Evolutionary conservation across 2,797 vertebrate genomes (phyloP).

Genomic region (Trachops cirrhosus): DNA sequence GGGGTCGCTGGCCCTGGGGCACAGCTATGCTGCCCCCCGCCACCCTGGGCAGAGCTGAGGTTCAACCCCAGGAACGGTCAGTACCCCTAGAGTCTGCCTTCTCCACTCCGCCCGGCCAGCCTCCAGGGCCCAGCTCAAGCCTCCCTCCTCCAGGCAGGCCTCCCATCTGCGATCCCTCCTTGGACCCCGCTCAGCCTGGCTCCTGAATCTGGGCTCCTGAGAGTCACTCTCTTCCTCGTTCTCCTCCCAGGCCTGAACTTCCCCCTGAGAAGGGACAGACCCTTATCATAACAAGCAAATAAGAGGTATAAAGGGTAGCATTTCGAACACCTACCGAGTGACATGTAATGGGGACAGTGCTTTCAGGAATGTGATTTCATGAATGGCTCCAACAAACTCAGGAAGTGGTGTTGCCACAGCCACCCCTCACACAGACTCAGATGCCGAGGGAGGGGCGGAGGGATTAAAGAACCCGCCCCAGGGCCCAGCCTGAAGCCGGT

Average conservation of each 20-base stretch:
- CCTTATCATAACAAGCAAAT: neutral
- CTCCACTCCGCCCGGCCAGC: accelerated
- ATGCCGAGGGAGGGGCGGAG: neutral
- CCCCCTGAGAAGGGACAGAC: neutral
- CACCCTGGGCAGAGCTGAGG: neutral
- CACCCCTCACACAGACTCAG: neutral
- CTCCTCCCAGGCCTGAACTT: neutral
- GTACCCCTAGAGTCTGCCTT: neutral
- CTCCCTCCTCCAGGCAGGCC: neutral
- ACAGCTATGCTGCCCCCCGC: too few species aligned
- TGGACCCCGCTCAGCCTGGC: too few species aligned
- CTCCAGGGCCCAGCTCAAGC: neutral
- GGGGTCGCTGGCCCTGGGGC: neutral
- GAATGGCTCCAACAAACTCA: accelerated
- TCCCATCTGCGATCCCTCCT: neutral
- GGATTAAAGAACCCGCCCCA: neutral
- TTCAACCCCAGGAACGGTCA: neutral
- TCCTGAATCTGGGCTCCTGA: neutral
- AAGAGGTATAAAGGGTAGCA: accelerated
- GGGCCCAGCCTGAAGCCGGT: neutral
- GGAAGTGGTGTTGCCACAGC: accelerated
- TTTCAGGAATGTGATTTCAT: neutral
- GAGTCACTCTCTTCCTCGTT: neutral
- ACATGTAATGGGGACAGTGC: neutral
- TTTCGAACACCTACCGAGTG: neutral